Conservation (phyloP, 2,113 vertebrate species). For the Pogona vitticeps region DNA sequence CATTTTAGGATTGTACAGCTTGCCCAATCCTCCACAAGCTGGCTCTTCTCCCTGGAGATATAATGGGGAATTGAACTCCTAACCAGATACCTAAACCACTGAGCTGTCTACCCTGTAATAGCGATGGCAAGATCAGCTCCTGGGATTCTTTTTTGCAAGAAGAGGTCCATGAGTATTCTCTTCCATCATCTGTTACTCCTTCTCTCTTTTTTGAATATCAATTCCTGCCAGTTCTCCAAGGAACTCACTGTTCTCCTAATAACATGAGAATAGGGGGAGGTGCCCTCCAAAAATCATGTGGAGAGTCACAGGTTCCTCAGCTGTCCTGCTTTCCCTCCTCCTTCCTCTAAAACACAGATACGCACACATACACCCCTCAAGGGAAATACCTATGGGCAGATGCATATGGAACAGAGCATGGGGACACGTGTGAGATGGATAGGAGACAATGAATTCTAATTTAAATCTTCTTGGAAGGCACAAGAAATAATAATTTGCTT, state of each 20-base stretch:
- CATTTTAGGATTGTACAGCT: too few relatives aligned
- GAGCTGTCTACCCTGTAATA: too few relatives aligned
- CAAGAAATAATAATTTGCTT: slow-evolving; percentile 30
- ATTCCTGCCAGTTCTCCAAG: neutral
- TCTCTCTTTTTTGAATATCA: neutral
- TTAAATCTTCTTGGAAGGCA: slow-evolving; percentile 34
- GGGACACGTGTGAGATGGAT: neutral
- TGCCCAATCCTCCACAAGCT: too few relatives aligned
- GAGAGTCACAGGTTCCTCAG: neutral
- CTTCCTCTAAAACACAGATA: too few relatives aligned
- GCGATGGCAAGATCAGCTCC: neutral
- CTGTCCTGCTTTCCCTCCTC: neutral
- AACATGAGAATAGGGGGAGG: neutral
- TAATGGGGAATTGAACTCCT: too few relatives aligned
- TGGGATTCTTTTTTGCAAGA: neutral
- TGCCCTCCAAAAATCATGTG: neutral
- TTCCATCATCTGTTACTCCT: neutral
- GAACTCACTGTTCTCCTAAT: neutral
- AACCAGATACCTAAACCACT: too few relatives aligned
- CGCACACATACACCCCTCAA: neutral
- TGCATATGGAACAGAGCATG: neutral
- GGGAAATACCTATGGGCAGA: neutral
- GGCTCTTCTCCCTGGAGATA: too few relatives aligned
- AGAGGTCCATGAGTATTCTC: too few relatives aligned
- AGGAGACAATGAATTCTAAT: slow-evolving; percentile 5